phyloP scores from a whole-genome alignment of 2,888 invertebrate genomes.

The Phalera bucephala region DNA sequence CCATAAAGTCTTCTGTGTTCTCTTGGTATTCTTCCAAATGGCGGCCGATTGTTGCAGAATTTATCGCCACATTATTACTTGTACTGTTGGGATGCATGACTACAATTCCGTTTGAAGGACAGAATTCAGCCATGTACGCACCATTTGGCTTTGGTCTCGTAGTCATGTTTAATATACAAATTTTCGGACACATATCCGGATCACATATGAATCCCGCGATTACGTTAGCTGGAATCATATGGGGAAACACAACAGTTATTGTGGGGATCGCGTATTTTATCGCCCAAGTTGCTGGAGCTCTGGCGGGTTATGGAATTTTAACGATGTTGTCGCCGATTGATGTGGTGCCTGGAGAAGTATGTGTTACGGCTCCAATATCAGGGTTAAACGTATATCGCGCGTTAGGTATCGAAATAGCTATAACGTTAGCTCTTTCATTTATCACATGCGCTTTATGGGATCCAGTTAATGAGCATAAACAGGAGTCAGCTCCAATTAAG shows the following conservation, averaged over 20 bases:
- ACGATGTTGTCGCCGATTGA: constrained; percentile 70
- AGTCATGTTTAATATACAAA: constrained; percentile 87
- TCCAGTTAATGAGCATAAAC: constrained; percentile 84
- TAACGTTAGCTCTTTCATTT: constrained; percentile 85
- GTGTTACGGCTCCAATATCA: constrained; percentile 83
- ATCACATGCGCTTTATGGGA: constrained; percentile 89
- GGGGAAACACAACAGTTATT: constrained; percentile 79
- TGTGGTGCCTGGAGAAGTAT: constrained; percentile 69
- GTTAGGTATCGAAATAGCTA: constrained; percentile 84
- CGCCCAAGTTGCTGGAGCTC: constrained; percentile 86
- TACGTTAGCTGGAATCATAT: constrained; percentile 85
- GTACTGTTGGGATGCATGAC: constrained; percentile 90
- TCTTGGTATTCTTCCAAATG: constrained; percentile 46
- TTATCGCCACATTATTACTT: constrained; percentile 86
- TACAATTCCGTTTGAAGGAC: constrained; percentile 76
- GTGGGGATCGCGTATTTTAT: constrained; percentile 84
- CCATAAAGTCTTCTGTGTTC: constrained; percentile 14
- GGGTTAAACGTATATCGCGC: constrained; percentile 77
- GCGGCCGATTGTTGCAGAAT: constrained; percentile 79
- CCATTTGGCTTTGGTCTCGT: constrained; percentile 86
- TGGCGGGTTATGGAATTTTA: constrained; percentile 87
- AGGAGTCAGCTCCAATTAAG: constrained; percentile 85
- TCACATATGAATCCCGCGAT: constrained; percentile 91
- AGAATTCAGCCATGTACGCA: constrained; percentile 72
- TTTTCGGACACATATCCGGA: constrained; percentile 90